Evolutionary conservation across 92 coral and sea anemone genomes (phyloP), one percentile per base, ranked within the genome.

Genomic region (Phymanthus crucifer): DNA sequence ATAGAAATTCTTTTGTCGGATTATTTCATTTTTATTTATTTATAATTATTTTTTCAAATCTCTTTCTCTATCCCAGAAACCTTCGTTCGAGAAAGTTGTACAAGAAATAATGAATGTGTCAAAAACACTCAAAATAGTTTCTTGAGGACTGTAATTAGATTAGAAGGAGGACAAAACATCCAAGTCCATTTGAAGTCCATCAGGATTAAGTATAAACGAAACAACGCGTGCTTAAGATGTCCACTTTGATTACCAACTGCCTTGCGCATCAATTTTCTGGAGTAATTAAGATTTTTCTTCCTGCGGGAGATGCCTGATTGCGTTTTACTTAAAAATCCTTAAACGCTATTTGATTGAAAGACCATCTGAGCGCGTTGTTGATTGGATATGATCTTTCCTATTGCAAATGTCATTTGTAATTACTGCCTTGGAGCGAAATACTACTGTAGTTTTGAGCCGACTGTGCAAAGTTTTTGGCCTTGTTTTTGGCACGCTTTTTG

Each of bases 321-420:
- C 12, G 17, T 32, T 69, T 43, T 71, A 19, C 70, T 79, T 45
- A 72, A 40, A n/a, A 40, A 43, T 21, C 43, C 75, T 79, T 79
- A 67, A 79, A 69, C 66, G 32, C 48, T 79, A 40, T 79, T 70
- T 79, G 83, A 79, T 79, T 50, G 67, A 69, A 79, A 79, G 83
- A 79, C 74, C 83, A 79, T 79, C 65, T 79, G 83, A 79, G 66
- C 47, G 14, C 10, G n/a, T 3, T 14, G 18, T 64, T 56, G 70
- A 52, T 61, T 61, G 8, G 19, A 72, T 61, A 21, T 34, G 72
- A 64, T 77, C 61, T 34, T 32, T 21, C 38, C 32, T 47, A 0
- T 61, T 19, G 34, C 18, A n/a, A 24, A 24, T 61, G 68, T 24
- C 58, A 43, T 64, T 71, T 11, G 37, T 77, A 54, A 54, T 38